Conservation (phyloP, 1,140 invertebrate genomes). For the Nautilus pompilius region DNA sequence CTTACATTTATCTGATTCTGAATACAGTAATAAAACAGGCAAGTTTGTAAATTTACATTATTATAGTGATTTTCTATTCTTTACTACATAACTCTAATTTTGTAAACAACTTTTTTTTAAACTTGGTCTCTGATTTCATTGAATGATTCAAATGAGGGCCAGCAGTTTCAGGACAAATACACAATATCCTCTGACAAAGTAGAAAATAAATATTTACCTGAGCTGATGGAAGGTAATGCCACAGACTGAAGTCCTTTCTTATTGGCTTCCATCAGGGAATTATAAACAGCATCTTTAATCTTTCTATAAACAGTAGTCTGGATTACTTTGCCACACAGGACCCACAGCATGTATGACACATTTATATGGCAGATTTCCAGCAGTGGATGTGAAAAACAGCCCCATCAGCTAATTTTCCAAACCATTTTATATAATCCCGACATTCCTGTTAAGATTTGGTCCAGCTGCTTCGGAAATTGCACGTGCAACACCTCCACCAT, state of each 20-base stretch:
- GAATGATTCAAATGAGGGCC: no score
- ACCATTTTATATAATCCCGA: slow-evolving; percentile 10
- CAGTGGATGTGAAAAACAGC: slow-evolving; percentile 27
- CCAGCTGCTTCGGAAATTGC: slow-evolving; percentile 26
- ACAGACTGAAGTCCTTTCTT: slow-evolving; percentile 23
- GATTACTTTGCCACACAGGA: slow-evolving; percentile 18
- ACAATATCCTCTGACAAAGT: no score
- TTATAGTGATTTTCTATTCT: no score
- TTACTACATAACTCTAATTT: no score
- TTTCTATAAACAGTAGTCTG: slow-evolving; percentile 17
- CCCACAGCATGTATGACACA: slow-evolving; percentile 34
- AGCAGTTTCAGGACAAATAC: no score
- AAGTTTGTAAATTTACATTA: no score
- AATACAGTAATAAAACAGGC: no score
- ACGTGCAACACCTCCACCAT: slow-evolving; percentile 27
- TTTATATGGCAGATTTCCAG: slow-evolving; percentile 20
- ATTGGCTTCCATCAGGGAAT: slow-evolving; percentile 26
- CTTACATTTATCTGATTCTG: no score
- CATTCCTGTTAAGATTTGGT: slow-evolving; percentile 22
- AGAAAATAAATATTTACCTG: slow-evolving; percentile 32
- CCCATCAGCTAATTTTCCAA: slow-evolving; percentile 15
- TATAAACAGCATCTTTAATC: slow-evolving; percentile 23
- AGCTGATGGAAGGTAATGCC: slow-evolving; percentile 35
- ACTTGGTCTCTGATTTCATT: no score
- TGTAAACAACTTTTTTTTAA: no score